Conservation (phyloP, 37 sponge, comb jelly and placozoan species). For the Chondrilla cf. caribensis region DNA sequence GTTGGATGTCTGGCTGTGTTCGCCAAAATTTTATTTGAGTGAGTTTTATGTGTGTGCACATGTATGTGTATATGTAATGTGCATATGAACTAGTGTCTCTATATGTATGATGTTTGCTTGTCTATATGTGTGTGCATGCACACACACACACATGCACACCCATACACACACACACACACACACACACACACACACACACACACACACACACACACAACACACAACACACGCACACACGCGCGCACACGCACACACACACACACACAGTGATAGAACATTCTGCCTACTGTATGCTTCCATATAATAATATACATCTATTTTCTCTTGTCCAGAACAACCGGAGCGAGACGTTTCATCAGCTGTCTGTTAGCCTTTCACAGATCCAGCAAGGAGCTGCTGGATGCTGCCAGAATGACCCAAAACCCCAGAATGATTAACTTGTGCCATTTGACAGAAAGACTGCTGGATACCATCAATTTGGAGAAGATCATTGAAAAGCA, state of each 20-base stretch:
- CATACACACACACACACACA: too few relatives aligned
- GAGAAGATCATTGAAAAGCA: background rate
- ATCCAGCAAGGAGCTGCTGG: background rate
- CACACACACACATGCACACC: too few relatives aligned
- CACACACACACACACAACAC: too few relatives aligned
- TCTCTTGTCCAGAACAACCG: background rate
- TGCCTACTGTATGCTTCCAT: background rate
- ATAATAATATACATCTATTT: background rate
- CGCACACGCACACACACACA: too few relatives aligned
- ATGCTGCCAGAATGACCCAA: background rate
- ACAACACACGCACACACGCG: too few relatives aligned
- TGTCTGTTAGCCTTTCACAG: slow-evolving; percentile 16
- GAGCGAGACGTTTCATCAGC: background rate
- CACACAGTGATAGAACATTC: too few relatives aligned
- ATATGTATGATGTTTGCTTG: background rate
- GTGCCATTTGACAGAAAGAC: background rate
- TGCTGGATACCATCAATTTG: background rate
- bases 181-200: too few relatives aligned
- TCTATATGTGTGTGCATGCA: background rate
- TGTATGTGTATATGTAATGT: background rate
- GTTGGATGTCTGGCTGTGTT: background rate
- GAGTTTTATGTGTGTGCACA: background rate
- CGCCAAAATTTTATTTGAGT: slow-evolving; percentile 7
- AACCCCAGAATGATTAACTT: slow-evolving; percentile 11
- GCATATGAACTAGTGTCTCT: background rate